A percentile compares a stretch with the other conserved stretches of the same genome.
These are phyloP conservation scores for Acyrthosiphon pisum DNA, from an alignment of 1,140 invertebrate genomes.

Conservation along the genomic window DNA sequence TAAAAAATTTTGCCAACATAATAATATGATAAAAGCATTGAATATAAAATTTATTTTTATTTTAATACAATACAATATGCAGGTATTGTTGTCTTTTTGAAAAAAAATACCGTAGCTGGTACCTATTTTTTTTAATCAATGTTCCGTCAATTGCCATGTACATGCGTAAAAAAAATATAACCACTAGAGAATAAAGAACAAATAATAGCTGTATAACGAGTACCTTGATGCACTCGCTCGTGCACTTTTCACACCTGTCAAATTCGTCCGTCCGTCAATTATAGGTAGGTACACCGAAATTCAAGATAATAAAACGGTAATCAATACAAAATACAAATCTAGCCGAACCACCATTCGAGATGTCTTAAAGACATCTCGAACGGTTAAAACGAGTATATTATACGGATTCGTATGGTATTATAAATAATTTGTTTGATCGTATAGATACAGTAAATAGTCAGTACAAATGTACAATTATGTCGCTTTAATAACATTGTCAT, in stretches of 20 bases:
- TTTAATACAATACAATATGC: background rate
- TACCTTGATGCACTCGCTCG: background rate
- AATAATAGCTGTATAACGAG: slow-evolving; percentile 17
- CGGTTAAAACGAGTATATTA: background rate
- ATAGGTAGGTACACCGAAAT: background rate
- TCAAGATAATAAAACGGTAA: slow-evolving; percentile 14
- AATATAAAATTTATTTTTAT: background rate
- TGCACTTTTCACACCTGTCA: slow-evolving; percentile 48
- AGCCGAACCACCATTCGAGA: too few relatives aligned
- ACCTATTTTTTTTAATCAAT: background rate
- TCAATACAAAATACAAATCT: background rate
- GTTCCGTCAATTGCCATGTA: background rate
- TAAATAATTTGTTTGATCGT: background rate
- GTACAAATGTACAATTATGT: background rate
- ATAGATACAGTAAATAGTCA: background rate
- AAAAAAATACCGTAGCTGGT: background rate
- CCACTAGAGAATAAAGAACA: background rate
- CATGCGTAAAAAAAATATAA: slow-evolving; percentile 10
- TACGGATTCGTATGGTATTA: background rate
- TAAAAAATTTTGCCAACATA: background rate
- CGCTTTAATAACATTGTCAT: background rate
- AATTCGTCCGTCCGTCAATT: background rate
- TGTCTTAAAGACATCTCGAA: background rate
- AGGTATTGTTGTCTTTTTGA: background rate
- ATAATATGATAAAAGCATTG: background rate